Base-by-base conservation (phyloP, 2,888 invertebrate species). In the Tenthredo amoena region DNA sequence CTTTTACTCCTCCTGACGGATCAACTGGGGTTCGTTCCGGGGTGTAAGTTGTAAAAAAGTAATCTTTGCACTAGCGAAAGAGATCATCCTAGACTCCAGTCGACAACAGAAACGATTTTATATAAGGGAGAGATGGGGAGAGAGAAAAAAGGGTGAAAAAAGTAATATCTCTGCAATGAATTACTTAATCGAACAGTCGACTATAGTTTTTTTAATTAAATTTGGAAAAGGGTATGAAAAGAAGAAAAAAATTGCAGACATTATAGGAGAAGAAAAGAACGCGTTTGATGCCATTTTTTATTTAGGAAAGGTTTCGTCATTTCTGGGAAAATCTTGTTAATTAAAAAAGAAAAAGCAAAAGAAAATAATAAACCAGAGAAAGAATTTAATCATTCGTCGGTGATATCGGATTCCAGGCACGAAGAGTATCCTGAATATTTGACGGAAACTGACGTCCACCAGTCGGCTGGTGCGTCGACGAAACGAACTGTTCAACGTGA, bases 121-220 rank as follows among this genome's bases (percentile, higher is more conserved):
- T 31, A 47, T 15, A 4, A 15, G 15, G 68, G 21, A 68, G 26
- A 5, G 34, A 87, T 87, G 87, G 87, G 77, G 37, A 82, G 76
- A 86, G 87, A 86, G 86, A 87, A 87, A 87, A 87, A 87, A 47
- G 15, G 47, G 47, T 47, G 47, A 47, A 47, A 86, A 85, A 83
- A 86, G 12, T 12, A 7, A 26, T 62, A 26, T 58, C 58, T 18
- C n/a, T 21, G 9, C 6, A 7, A 58, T 21, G 58, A 58, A 58
- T 58, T 58, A 58, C 21, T 47, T 12, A 47, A 47, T 47, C 12
- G 47, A 47, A 47, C 12, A 12, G 47, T 12, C 40, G 40, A 43
- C 9, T 43, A 10, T 7, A 43, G 40, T 43, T 7, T 43, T 43
- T 43, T 43, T 43, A 43, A 43, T 43, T 43, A 12, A 43, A 43